Conservation (phyloP, 1,140 invertebrate species). For the Zaprionus vittiger region DNA sequence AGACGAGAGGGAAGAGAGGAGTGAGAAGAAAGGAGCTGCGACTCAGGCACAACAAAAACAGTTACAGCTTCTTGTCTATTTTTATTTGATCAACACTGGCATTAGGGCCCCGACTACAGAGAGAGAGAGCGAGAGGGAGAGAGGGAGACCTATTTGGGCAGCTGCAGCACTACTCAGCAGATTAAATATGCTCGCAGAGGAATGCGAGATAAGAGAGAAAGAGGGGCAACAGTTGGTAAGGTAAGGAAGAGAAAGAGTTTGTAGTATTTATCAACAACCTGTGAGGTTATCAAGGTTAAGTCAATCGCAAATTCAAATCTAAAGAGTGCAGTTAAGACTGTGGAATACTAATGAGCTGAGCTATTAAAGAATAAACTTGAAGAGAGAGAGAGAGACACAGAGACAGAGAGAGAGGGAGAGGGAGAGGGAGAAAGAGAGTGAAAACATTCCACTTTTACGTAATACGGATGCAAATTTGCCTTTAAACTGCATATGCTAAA, state of each 20-base stretch:
- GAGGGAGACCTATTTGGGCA: conserved; percentile 34
- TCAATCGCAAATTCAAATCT: conserved; percentile 13
- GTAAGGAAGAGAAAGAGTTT: neutral
- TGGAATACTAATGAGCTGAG: neutral
- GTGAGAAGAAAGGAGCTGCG: neutral
- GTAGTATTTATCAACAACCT: neutral
- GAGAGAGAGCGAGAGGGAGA: neutral
- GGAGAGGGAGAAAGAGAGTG: neutral
- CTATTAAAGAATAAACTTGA: neutral
- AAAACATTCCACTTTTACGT: neutral
- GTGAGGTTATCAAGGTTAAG: conserved; percentile 43
- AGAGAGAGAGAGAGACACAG: neutral
- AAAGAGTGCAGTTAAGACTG: neutral
- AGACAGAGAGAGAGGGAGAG: too few relatives aligned
- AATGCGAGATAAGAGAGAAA: conserved; percentile 29
- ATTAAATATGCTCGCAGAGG: conserved; percentile 16
- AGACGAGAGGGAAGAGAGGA: conserved; percentile 8
- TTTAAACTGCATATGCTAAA: conserved; percentile 4
- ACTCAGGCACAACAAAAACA: conserved; percentile 37
- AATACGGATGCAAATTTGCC: neutral
- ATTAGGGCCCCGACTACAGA: conserved; percentile 27
- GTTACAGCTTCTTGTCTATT: conserved; percentile 76
- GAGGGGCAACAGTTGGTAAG: neutral
- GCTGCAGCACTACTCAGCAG: conserved; percentile 29
- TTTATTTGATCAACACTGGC: conserved; percentile 66